Evolutionary conservation across 2,113 vertebrate genomes (phyloP), one percentile per base, ranked within the genome.

Genomic region (Merops nubicus): DNA sequence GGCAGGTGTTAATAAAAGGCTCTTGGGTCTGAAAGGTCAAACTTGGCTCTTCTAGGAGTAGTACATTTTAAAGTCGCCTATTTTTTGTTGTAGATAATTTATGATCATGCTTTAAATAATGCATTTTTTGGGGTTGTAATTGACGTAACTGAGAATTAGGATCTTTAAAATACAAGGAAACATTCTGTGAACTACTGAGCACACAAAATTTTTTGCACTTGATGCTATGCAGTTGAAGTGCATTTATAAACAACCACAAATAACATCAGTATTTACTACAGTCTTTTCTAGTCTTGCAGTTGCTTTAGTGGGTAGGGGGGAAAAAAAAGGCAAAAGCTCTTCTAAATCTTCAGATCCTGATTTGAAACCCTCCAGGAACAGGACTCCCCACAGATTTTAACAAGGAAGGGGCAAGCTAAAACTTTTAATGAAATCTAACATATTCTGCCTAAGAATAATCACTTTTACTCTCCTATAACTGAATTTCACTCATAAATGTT

Each of bases 1-100:
- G 99, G 99, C 99, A 99, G 99, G 99, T 99, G 99, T 99, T 99
- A 99, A 99, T 99, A 99, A 99, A 99, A 99, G 99, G 98, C 99
- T 98, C 98, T 98, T 97, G 97, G 99, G 99, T 99, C 98, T 98
- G 96, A 98, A 98, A 99, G 99, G 99, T 99, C 99, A 99, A 98
- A 98, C 98, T 97, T 96, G 40, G 97, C 97, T 98, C 98, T 97
- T 97, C 94, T 83, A 97, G 96, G 96, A 98, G 97, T 97, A 98
- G 96, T 97, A 93, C 77, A 93, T 98, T 98, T 97, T 96, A 97
- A 97, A 98, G 97, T 97, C 91, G 96, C 97, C 93, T 96, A 96
- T 97, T 97, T 97, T 93, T 97, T 94, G 91, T 96, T 93, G 97
- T 96, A 97, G 93, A 97, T 97, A 97, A 98, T 97, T 98, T 98